Base-by-base conservation (phyloP, 2,888 invertebrate species). In the Gnatocerus cornutus region DNA sequence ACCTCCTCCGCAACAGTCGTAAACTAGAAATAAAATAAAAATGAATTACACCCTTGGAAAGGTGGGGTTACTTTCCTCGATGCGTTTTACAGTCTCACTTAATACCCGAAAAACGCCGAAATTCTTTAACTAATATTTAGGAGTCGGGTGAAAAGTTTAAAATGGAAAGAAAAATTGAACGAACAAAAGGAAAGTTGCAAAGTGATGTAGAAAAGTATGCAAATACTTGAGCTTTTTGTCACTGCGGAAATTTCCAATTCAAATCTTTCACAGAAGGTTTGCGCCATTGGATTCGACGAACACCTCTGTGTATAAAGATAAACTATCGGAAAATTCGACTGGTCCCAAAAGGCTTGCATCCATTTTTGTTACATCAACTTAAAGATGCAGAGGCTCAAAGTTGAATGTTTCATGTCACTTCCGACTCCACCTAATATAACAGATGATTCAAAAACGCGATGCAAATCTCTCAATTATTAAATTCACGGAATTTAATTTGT, bases 181-280 rank as follows among this genome's bases (percentile, higher is more conserved):
- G 62, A 71, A 66, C 69, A 71, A 72, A 75, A 73, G 69, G 46
- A 68, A 67, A 62, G 67, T 71, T 69, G 69, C 61, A 71, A 73
- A 73, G 67, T 65, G 68, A 71, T 69, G 71, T 72, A 71, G 74
- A 74, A 76, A 74, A 74, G 71, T 73, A 77, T 76, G 77, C 73
- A 77, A 76, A 77, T 77, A 71, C 69, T 72, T 41, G 27, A 59
- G 72, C 71, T 76, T 75, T 75, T 73, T 76, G 75, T 76, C 74
- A 71, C 71, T 41, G 69, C 59, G 67, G 53, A 65, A 75, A 77
- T 77, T 76, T 77, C 73, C 74, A 77, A 77, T 77, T 76, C 75
- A 77, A 77, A 77, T 77, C 68, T 68, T 69, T 71, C 61, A 67
- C 72, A 71, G 73, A 69, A 72, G 74, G 72, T 76, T 74, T 73